phyloP scores from a whole-genome alignment of 2,888 invertebrate genomes.

The Toxonevra muliebris region DNA sequence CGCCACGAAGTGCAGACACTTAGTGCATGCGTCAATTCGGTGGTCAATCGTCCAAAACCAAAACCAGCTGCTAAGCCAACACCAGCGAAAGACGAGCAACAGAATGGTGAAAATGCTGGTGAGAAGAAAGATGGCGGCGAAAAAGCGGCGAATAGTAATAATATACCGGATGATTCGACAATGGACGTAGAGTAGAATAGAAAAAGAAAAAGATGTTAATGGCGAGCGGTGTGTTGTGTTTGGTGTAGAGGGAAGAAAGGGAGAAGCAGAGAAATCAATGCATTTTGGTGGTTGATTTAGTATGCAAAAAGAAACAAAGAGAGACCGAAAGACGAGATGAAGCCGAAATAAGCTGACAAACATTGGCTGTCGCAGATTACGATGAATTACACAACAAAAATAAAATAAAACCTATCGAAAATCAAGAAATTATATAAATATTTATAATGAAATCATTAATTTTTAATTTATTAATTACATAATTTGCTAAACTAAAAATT shows the following conservation, averaged over 20 bases:
- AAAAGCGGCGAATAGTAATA: conserved; percentile 43
- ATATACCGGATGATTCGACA: conserved; percentile 53
- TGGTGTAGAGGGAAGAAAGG: conserved; percentile 21
- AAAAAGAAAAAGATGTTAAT: conserved; percentile 13
- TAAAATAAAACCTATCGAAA: no score
- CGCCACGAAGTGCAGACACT: conserved; percentile 77
- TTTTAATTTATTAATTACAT: no score
- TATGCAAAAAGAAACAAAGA: conserved; percentile 4
- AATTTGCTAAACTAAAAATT: no score
- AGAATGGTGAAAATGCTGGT: conserved; percentile 49
- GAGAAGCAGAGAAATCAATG: conserved; percentile 18
- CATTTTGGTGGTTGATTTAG: conserved; percentile 18
- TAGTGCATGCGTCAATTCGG: conserved; percentile 70
- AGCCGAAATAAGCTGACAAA: not conserved
- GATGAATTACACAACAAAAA: no score
- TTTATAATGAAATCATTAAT: no score
- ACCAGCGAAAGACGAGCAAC: conserved; percentile 51
- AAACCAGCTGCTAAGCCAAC: conserved; percentile 70
- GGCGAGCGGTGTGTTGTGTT: conserved; percentile 31
- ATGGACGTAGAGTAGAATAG: conserved; percentile 61
- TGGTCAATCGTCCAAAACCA: conserved; percentile 91
- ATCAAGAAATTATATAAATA: no score
- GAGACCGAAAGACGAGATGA: conserved; percentile 3
- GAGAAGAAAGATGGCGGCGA: conserved; percentile 32
- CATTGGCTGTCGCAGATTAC: no score